Evolutionary conservation across 1,140 invertebrate genomes (phyloP), one percentile per base, ranked within the genome.

Genomic region (Uloborus diversus): DNA sequence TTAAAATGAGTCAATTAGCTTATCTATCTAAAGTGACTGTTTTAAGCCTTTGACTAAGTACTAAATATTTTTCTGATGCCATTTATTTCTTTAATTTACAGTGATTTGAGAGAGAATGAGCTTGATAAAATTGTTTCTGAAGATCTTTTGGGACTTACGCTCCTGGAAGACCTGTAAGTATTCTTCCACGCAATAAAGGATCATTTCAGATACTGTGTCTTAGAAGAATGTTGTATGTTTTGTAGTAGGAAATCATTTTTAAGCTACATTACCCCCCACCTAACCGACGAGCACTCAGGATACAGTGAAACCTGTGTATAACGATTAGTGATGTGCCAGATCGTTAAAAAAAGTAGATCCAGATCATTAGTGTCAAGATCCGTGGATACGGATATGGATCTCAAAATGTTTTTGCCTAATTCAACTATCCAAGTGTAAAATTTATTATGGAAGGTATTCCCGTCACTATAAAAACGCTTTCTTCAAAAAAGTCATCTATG

Each of bases 91-190:
- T 20, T 37, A 25, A 20, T 75, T 51, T 64, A 3, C 30, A 75
- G 71, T 28, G 57, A 75, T 49, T 47, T 75, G 20, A 32, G 71
- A 51, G 42, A 75, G 13, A 75, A 75, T 53, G 47, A 64, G 9
- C 64, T 49, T 73, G 69, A 73, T 25, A 75, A 64, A 33, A 33
- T 75, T 33, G 51, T 59, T 2, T 28, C 17, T n/a, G 37, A 62
- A n/a, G 59, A 75, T 4, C 14, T 75, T 3, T 4, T 62, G 0
- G 59, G 59, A 32, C 23, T 75, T 20, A n/a, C 64, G 28, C 25
- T 64, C 5, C 27, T 75, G 33, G 37, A 64, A 42, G 30, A 20
- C 2, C 42, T 75, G 71, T 75, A 51, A 75, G 71, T 64, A 27
- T 62, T n/a, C n/a, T 17, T 42, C 2, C 1, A 13, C 37, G 17